Conservation (phyloP, 2,888 invertebrate species). For the Drosophila cyrtoloma region DNA sequence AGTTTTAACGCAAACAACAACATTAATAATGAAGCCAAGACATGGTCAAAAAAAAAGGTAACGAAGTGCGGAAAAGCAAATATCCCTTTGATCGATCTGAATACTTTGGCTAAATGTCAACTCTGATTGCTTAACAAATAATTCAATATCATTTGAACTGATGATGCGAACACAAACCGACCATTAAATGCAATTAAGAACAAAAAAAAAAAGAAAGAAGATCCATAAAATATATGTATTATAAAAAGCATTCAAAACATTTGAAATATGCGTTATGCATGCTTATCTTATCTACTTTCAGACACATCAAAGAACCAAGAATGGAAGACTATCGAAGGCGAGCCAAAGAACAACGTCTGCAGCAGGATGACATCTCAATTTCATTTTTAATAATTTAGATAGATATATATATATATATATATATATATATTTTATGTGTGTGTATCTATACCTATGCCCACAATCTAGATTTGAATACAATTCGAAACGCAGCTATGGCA, state of each 20-base stretch:
- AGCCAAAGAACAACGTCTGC: not conserved
- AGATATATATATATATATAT: not conserved
- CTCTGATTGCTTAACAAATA: conserved; percentile 40
- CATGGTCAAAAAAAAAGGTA: conserved; percentile 10
- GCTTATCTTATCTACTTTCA: not conserved
- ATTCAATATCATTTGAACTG: conserved; percentile 36
- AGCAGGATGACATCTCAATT: not conserved
- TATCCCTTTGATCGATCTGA: conserved; percentile 32
- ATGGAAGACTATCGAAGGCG: not conserved
- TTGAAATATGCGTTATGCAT: not conserved
- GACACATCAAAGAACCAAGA: not conserved
- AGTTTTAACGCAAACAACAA: conserved; percentile 3
- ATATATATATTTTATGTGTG: not conserved
- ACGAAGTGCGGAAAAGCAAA: conserved; percentile 9
- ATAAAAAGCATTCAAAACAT: not conserved
- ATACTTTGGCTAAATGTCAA: conserved; percentile 27
- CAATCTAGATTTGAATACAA: not conserved
- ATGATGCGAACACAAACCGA: conserved; percentile 9
- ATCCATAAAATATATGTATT: not conserved
- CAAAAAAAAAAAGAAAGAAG: too few relatives aligned
- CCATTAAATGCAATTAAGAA: conserved; percentile 17
- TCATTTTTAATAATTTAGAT: not conserved
- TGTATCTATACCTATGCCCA: not conserved
- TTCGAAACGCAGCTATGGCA: conserved; percentile 12
- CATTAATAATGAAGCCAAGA: conserved; percentile 11